Evolutionary conservation across 2,113 vertebrate species (phyloP).

Genomic region (Macquaria ambigua): DNA sequence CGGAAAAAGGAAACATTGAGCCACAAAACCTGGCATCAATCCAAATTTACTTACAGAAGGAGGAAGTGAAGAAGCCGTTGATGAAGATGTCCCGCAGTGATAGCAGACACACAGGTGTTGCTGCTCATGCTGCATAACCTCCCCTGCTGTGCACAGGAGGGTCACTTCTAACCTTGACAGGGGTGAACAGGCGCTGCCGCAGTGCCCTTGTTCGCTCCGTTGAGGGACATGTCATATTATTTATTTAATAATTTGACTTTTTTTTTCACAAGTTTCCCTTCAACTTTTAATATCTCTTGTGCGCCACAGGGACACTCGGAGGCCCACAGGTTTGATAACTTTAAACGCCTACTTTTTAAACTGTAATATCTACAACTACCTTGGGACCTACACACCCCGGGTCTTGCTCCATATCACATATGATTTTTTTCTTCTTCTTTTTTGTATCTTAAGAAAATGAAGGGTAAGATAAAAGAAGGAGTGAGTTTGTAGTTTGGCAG

Average conservation of each 20-base stretch:
- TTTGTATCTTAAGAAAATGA: slow-evolving; percentile 33
- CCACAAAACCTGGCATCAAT: slow-evolving; percentile 19
- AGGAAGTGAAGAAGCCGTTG: slow-evolving; percentile 26
- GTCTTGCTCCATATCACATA: slow-evolving; percentile 62
- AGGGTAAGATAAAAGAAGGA: slow-evolving; percentile 25
- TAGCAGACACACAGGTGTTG: slow-evolving; percentile 70
- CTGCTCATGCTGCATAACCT: slow-evolving; percentile 60
- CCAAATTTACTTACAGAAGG: slow-evolving; percentile 24
- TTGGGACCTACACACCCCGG: slow-evolving; percentile 55
- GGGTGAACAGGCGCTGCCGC: slow-evolving; percentile 55
- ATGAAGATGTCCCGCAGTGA: slow-evolving; percentile 48
- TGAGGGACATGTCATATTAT: slow-evolving; percentile 50
- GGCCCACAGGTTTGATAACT: slow-evolving; percentile 79
- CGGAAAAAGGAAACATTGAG: neutral
- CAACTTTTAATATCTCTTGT: slow-evolving; percentile 74
- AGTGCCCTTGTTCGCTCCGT: slow-evolving; percentile 61
- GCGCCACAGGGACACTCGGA: slow-evolving; percentile 57
- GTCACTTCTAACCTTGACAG: slow-evolving; percentile 64
- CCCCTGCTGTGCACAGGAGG: slow-evolving; percentile 67
- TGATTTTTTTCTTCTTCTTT: slow-evolving; percentile 31
- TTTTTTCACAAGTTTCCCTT: slow-evolving; percentile 53
- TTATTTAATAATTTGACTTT: slow-evolving; percentile 56
- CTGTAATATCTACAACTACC: slow-evolving; percentile 72
- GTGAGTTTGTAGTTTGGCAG: slow-evolving; percentile 41
- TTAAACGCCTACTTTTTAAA: slow-evolving; percentile 74